Evolutionary conservation across 2,888 invertebrate genomes (phyloP).

Genomic region (Apeira syringaria): DNA sequence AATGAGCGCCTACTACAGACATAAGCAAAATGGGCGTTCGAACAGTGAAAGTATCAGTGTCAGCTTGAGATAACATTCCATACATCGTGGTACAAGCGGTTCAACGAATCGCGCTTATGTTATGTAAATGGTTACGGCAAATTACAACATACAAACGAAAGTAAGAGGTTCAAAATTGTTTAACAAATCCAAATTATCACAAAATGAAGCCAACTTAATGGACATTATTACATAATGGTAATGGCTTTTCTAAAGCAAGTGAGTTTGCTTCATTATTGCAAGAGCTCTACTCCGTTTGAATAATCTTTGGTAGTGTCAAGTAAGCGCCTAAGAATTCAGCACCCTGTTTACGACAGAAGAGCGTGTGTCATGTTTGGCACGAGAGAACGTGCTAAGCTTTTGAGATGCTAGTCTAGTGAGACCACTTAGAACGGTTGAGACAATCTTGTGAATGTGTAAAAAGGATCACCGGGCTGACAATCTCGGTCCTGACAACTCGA

Average conservation of each 20-base stretch:
- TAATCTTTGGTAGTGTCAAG: slow-evolving; percentile 43
- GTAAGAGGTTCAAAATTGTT: too few species aligned
- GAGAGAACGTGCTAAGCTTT: slow-evolving; percentile 31
- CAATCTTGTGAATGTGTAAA: slow-evolving; percentile 16
- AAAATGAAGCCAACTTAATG: too few species aligned
- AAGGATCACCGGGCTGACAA: neutral
- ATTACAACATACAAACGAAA: too few species aligned
- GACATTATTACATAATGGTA: too few species aligned
- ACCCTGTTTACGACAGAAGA: slow-evolving; percentile 42
- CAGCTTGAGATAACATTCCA: too few species aligned
- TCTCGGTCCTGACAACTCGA: slow-evolving; percentile 5
- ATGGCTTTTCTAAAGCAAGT: too few species aligned
- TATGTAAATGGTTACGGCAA: too few species aligned
- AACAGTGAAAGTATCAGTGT: neutral
- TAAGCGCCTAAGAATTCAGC: slow-evolving; percentile 44
- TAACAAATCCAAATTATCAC: too few species aligned
- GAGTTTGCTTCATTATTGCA: slow-evolving; percentile 55
- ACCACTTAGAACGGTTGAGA: slow-evolving; percentile 21
- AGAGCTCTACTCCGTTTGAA: slow-evolving; percentile 41
- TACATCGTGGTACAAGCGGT: too few species aligned
- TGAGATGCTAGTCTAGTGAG: slow-evolving; percentile 29
- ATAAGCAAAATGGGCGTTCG: neutral
- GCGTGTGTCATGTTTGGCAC: slow-evolving; percentile 34
- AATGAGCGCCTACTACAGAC: neutral
- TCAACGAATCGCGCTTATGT: too few species aligned